Base-by-base conservation (phyloP, 2,113 vertebrate species). In the Vombatus ursinus region DNA sequence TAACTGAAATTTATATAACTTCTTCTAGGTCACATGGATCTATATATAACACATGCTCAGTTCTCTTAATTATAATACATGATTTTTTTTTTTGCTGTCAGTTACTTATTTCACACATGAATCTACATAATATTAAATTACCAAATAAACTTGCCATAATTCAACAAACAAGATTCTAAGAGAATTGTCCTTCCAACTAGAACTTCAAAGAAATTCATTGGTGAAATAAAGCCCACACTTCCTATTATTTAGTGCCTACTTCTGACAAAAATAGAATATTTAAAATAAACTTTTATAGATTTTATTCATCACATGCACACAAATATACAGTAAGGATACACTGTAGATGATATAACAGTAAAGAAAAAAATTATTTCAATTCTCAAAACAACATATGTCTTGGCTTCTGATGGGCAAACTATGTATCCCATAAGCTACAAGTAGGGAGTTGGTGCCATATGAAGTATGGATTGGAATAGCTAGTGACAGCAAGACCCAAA, bases 1-100 rank as follows among this genome's bases (percentile, higher is more conserved):
- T 98, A 96, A 96, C 96, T 95, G 96, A 97, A 96, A 97, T 92
- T 22, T 26, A 97, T 94, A 96, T 96, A 97, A 98, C 96, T 97
- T 96, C 94, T 96, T 97, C 95, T 96, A 93, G 95, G 94, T 97
- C 94, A 96, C 89, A 84, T 22, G 94, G 94, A 97, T 95, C 89
- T 50, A 95, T 28, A 96, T 23, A 94, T n/a, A 48, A 94, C 53
- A 95, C 93, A 44, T 96, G 90, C 31, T 92, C 92, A 95, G 90
- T 93, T 96, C 54, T 96, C 91, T 94, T 94, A 95, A 90, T 94
- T 94, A 94, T 94, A 97, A 96, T 0, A 93, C 57, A 91, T 89
- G 92, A 96, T 77, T 37, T 4, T 68, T 68, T 96, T 96, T 89
- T 93, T 94, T 49, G 95, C 49, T 95, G 57, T 11, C 96, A 96